These are phyloP conservation scores for Quiscalus mexicanus DNA, from an alignment of 2,113 vertebrate species.

Conservation along the genomic window DNA sequence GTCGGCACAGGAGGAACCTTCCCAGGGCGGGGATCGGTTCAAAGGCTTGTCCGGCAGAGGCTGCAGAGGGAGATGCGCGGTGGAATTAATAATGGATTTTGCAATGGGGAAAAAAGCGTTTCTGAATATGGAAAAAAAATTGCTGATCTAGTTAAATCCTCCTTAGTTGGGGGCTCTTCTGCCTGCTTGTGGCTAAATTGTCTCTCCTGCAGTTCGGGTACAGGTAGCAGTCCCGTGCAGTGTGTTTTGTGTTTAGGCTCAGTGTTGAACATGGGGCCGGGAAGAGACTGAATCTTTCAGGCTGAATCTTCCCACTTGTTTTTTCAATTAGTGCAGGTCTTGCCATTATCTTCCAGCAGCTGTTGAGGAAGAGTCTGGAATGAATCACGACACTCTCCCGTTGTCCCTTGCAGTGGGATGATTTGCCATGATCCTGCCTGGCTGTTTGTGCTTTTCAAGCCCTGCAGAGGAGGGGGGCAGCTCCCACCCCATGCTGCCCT, in stretches of 20 bases:
- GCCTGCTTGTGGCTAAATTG: not conserved
- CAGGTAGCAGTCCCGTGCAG: not conserved
- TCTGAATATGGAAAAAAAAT: not conserved
- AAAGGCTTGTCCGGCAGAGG: not conserved
- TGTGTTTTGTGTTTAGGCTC: not conserved
- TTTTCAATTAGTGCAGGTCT: not conserved
- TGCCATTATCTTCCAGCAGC: not conserved
- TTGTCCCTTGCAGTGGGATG: not conserved
- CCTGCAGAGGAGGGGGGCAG: not conserved
- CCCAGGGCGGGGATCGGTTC: rapidly evolving
- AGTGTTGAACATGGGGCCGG: not conserved
- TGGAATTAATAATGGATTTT: not conserved
- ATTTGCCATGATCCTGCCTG: not conserved
- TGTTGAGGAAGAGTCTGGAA: not conserved
- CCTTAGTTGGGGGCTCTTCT: not conserved
- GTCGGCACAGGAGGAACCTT: rapidly evolving
- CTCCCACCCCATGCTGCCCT: rapidly evolving
- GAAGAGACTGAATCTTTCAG: not conserved
- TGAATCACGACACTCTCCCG: not conserved
- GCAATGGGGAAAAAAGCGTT: not conserved
- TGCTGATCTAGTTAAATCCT: not conserved
- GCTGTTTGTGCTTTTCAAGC: not conserved
- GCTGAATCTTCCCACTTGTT: not conserved
- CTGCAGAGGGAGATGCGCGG: not conserved
- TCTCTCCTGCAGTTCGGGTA: not conserved